Evolutionary conservation across 2,113 vertebrate genomes (phyloP), one percentile per base, ranked within the genome.

Genomic region (Enhydra lutris): DNA sequence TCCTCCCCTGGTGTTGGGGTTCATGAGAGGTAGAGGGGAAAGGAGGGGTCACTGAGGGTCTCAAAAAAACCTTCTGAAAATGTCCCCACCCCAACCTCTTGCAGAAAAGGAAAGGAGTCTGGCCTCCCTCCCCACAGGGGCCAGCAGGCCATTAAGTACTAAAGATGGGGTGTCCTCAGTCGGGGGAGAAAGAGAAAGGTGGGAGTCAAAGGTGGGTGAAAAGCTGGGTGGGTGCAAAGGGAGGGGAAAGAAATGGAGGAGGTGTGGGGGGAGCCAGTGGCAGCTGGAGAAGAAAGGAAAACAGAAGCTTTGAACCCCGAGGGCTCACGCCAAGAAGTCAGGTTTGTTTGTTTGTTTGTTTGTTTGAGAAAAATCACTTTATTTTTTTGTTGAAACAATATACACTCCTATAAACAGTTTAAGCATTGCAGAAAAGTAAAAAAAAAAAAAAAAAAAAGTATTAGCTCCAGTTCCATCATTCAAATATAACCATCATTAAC

Each of bases 401-500:
- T 71, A 45, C 18, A 39, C 39, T 92, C 78, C 50, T 83, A 73
- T 92, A 89, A 93, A 89, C 73, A 71, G 57, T 65, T 79, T 90
- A 84, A 94, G 50, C 63, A 24, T 81, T 93, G 78, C 61, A 88
- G 57, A 96, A 92, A 95, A 95, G 61, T 89, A 71, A 47, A 59
- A 90, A 95, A 91, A 24, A 52, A 15, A 95, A 24, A 52, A 17
- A 55, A 55, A 55, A 55, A 18, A 55, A 18, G 63, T 80, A 80
- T 94, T 79, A 57, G 69, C 45, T 96, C 63, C 42, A 95, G 67
- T 79, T 95, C 61, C 67, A 81, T 88, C 92, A 92, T 95, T 94
- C 98, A 96, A 95, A 92, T 96, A 92, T 92, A 97, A 87, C 93
- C 85, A 0, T 94, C 94, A 89, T 92, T 97, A 95, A 71, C 96